Percentiles rank a stretch among this genome's conserved stretches.
These are phyloP conservation scores for Hofmannophila pseudospretella DNA, from an alignment of 2,888 invertebrate genomes.

Conservation along the genomic window DNA sequence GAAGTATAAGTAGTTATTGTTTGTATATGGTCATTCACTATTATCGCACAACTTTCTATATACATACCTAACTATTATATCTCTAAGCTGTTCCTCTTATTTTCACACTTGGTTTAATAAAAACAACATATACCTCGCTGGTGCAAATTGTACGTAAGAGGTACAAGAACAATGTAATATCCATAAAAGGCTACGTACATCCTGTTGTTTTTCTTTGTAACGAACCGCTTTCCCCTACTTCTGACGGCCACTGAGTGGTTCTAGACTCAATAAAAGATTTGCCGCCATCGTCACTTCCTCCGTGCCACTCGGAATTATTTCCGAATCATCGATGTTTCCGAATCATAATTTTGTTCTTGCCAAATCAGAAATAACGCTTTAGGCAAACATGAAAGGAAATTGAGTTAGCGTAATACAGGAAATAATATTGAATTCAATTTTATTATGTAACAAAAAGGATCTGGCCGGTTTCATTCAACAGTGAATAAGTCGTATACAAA, in stretches of 20 bases:
- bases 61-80: too few relatives aligned
- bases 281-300: conserved; percentile 1
- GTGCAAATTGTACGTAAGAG: background rate
- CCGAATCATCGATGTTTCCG: conserved; percentile 6
- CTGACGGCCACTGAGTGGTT: background rate
- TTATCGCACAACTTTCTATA: too few relatives aligned
- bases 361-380: conserved; percentile 1
- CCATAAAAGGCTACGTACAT: background rate
- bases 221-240: conserved; percentile 2
- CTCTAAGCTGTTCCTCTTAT: too few relatives aligned
- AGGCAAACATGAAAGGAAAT: conserved; percentile 4
- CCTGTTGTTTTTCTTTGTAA: background rate
- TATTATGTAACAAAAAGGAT: too few relatives aligned
- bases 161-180: background rate
- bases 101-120: too few relatives aligned
- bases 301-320: conserved; percentile 4
- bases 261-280: conserved; percentile 2
- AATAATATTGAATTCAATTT: conserved; percentile 9
- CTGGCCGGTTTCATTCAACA: too few relatives aligned
- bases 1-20: too few relatives aligned
- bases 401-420: conserved; percentile 4
- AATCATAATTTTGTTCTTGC: conserved; percentile 1
- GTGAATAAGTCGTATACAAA: too few relatives aligned
- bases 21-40: too few relatives aligned
- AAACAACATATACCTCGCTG: too few relatives aligned